Evolutionary conservation across 2,113 vertebrate species (phyloP), one percentile per base, ranked within the genome.

Genomic region (Hippocampus abdominalis): DNA sequence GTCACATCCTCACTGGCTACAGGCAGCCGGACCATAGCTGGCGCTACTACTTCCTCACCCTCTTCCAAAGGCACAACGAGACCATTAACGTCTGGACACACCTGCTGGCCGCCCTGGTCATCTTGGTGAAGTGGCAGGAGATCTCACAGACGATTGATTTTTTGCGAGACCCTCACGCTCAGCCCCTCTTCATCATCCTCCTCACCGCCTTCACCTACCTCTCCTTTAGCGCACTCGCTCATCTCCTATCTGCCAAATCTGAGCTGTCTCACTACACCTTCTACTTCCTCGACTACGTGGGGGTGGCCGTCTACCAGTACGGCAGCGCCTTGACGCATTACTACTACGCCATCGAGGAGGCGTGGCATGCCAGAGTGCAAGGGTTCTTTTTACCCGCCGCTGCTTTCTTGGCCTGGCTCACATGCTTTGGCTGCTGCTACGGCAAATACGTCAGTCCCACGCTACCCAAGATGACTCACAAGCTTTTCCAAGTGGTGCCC

Each of bases 241-340:
- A 98, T 76, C 94, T 98, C 46, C 90, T 98, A 79, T 95, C 95
- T 57, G 95, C 96, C 87, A 96, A 95, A 48, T 98, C 96, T 0
- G 96, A 98, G 91, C 94, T 98, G 85, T 98, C 96, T 82, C 95
- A 95, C 81, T 98, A 96, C 83, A 86, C 92, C 51, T 98, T 98
- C 89, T 98, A 96, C 91, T 98, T 98, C 88, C 75, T 98, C 88
- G 96, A 98, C 91, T 98, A 98, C 0, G 94, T 98, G 48, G 96
- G 96, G 0, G 96, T 98, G 0, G 94, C 96, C 0, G 78, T 95
- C 4, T 98, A 98, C 88, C 96, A 98, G 84, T 98, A 96, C 0
- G 93, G 95, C 85, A 98, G 96, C 0, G 96, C 95, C 10, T 78
- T 98, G 77, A 93, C 83, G 0, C 96, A 98, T 76, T 98, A 95